Evolutionary conservation across 1,140 invertebrate genomes (phyloP), one percentile per base, ranked within the genome.

Genomic region (Himalopsyche phryganea): DNA sequence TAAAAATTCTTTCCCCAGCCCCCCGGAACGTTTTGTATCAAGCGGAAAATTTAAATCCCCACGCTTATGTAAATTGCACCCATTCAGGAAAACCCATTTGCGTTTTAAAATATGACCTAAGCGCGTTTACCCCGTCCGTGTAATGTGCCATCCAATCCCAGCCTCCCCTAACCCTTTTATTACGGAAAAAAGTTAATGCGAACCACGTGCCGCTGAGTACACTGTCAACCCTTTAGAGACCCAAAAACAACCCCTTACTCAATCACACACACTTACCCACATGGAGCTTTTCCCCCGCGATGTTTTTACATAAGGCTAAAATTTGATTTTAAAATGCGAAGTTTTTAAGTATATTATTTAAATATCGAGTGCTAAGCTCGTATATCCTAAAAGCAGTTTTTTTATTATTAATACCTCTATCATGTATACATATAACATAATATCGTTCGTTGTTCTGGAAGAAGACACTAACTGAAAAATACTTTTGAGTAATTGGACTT

Each of bases 141-240:
- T 23, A 28, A 28, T 35, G 47, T 33, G 48, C 42, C 42, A 52
- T 32, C 60, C 60, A 57, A 61, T 61, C 13, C 45, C 42, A 33
- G 6, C 45, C 36, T 35, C 52, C 40, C 48, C 23, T 28, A 48
- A 52, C 54, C 49, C 48, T 44, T 63, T 59, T 50, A 55, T 56
- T 49, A 49, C 51, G 13, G 28, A 54, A 35, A 58, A 63, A 56
- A 63, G 61, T 59, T 63, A 63, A 63, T 59, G 51, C 56, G 51
- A 41, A 56, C 61, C 56, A 59, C 61, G 56, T 63, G 61, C 48
- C 61, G 42, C 23, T 47, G 46, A 58, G 60, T 54, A 58, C 49
- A 54, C 49, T 44, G 38, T 53, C 40, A 51, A 50, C 58, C 58
- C 58, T 54, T 61, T 61, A 53, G 36, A 44, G 23, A 40, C 50